Evolutionary conservation across 1,140 invertebrate genomes (phyloP).

Genomic region (Ruditapes philippinarum): DNA sequence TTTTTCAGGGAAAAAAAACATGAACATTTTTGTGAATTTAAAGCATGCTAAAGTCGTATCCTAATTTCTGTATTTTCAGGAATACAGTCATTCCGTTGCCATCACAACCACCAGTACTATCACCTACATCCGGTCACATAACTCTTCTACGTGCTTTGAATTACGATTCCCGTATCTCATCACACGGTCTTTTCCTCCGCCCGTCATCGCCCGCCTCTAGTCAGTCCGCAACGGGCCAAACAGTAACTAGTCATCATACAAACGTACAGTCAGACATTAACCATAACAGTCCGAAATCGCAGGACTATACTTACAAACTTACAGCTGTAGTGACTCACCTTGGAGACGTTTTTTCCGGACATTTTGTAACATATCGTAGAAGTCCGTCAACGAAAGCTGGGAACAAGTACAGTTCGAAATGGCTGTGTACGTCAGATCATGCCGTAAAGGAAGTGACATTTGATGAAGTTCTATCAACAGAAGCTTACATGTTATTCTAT

Average conservation of each 20-base stretch:
- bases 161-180: slow-evolving; percentile 79
- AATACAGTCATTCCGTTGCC: slow-evolving; percentile 58
- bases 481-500: slow-evolving; percentile 88
- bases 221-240: not conserved
- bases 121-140: slow-evolving; percentile 75
- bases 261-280: slow-evolving; percentile 78
- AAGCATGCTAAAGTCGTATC: too few relatives aligned
- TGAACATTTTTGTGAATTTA: too few relatives aligned
- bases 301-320: slow-evolving; percentile 89
- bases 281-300: slow-evolving; percentile 76
- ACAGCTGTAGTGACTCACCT: slow-evolving; percentile 95
- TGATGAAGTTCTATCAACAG: slow-evolving; percentile 85
- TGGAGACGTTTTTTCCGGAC: slow-evolving; percentile 94
- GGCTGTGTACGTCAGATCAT: slow-evolving; percentile 87
- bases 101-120: slow-evolving; percentile 18
- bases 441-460: slow-evolving; percentile 83
- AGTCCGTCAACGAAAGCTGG: slow-evolving; percentile 85
- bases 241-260: not conserved
- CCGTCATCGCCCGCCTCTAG: slow-evolving; percentile 50
- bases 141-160: slow-evolving; percentile 84
- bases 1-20: too few relatives aligned
- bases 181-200: slow-evolving; percentile 79
- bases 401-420: slow-evolving; percentile 82
- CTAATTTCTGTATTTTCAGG: slow-evolving; percentile 33
- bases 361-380: slow-evolving; percentile 96